Percentiles rank a stretch among this genome's conserved stretches.
Conservation (phyloP, 1,140 invertebrate genomes). For the Drosophila fuyamai region DNA sequence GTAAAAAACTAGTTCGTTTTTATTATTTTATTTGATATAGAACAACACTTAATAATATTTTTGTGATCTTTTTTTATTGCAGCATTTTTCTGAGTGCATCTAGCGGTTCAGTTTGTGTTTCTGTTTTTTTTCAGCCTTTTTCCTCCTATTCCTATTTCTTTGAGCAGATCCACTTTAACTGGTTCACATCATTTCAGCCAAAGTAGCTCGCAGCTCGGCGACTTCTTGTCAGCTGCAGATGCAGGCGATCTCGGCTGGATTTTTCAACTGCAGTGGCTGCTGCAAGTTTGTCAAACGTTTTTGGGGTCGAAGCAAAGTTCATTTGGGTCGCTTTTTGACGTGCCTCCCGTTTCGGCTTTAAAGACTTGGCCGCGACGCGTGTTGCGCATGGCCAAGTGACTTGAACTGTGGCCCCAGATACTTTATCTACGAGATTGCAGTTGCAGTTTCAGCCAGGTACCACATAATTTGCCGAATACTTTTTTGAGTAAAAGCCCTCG, state of each 20-base stretch:
- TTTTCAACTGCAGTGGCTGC: not conserved
- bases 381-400: conserved; percentile 65
- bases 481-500: conserved; percentile 2
- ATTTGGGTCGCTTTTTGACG: conserved; percentile 61
- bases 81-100: conserved; percentile 1
- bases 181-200: conserved; percentile 79
- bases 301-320: conserved; percentile 72
- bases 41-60: not conserved
- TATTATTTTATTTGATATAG: no score
- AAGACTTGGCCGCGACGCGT: conserved; percentile 49
- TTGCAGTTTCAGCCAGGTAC: conserved; percentile 28
- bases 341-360: conserved; percentile 32
- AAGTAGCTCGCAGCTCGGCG: conserved; percentile 48
- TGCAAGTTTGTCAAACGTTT: conserved; percentile 71
- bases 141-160: conserved; percentile 31
- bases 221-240: conserved; percentile 66
- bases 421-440: conserved; percentile 37
- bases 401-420: conserved; percentile 56
- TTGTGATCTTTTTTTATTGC: no score
- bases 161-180: conserved; percentile 65
- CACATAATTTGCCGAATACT: conserved; percentile 70
- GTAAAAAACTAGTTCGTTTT: no score
- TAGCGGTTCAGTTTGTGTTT: conserved; percentile 63
- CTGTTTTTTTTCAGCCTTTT: conserved; percentile 19
- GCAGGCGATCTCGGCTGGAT: conserved; percentile 56